Evolutionary conservation across 2,113 vertebrate genomes (phyloP).

Genomic region (Choloepus hoffmanni): DNA sequence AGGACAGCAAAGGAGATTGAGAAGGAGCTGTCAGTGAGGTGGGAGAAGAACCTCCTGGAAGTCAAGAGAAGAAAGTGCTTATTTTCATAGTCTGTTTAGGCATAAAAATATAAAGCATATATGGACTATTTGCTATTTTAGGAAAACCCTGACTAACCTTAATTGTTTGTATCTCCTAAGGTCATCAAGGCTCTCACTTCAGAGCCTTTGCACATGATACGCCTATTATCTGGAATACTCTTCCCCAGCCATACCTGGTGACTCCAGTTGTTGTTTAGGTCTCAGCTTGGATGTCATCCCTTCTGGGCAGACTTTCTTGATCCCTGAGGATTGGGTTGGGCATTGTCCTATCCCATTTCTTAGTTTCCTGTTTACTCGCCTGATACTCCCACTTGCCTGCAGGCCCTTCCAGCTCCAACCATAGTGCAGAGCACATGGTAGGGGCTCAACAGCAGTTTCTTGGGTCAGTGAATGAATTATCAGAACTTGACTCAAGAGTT

Average conservation of each 20-base stretch:
- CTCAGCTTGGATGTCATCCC: background rate
- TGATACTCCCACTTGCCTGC: background rate
- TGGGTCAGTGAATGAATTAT: background rate
- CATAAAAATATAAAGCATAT: background rate
- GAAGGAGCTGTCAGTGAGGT: background rate
- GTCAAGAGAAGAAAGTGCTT: background rate
- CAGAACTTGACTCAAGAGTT: conserved; percentile 15
- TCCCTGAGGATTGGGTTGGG: background rate
- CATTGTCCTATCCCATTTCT: background rate
- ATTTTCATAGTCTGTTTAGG: background rate
- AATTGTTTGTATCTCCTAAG: conserved; percentile 13
- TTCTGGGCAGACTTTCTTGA: background rate
- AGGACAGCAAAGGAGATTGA: background rate
- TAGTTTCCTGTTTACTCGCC: background rate
- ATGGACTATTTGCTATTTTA: background rate
- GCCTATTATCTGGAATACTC: background rate
- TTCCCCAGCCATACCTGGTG: background rate
- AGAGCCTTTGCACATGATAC: background rate
- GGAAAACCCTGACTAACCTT: background rate
- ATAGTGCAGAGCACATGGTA: background rate
- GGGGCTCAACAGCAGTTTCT: background rate
- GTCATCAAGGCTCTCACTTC: background rate
- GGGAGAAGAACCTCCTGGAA: background rate
- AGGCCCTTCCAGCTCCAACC: background rate
- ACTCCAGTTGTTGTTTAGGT: background rate